Evolutionary conservation across 2,888 invertebrate species (phyloP).

Genomic region (Drosophila antonietae): DNA sequence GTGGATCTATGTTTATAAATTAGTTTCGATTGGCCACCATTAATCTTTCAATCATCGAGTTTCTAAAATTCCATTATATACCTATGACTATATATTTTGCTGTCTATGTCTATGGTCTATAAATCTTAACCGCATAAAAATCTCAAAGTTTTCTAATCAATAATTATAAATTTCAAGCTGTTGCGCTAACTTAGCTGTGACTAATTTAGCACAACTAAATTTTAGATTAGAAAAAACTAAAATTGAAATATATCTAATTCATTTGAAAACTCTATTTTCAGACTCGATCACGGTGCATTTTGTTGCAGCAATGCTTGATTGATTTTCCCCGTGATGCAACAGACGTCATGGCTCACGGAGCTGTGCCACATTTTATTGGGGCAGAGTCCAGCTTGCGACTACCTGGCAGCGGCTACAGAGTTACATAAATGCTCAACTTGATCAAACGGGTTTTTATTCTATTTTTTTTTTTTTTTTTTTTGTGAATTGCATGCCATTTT

Average conservation of each 20-base stretch:
- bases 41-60: background rate
- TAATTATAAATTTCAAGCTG: background rate
- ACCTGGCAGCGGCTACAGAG: slow-evolving; percentile 1
- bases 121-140: background rate
- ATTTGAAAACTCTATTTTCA: background rate
- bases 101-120: background rate
- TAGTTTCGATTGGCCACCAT: no score
- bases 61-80: background rate
- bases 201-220: background rate
- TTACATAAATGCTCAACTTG: slow-evolving; percentile 15
- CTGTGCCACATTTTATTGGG: slow-evolving; percentile 38
- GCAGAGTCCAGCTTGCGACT: slow-evolving; percentile 1
- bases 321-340: slow-evolving; percentile 54
- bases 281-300: slow-evolving; percentile 1
- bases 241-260: background rate
- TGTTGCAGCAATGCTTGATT: slow-evolving; percentile 30
- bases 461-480: no score
- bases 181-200: background rate
- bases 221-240: background rate
- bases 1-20: background rate
- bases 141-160: background rate
- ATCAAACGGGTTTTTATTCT: slow-evolving; percentile 36
- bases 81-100: background rate
- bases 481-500: slow-evolving; percentile 12
- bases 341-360: slow-evolving; percentile 35